Conservation (phyloP, 2,888 invertebrate genomes). For the Kryphioiulus occultus region DNA sequence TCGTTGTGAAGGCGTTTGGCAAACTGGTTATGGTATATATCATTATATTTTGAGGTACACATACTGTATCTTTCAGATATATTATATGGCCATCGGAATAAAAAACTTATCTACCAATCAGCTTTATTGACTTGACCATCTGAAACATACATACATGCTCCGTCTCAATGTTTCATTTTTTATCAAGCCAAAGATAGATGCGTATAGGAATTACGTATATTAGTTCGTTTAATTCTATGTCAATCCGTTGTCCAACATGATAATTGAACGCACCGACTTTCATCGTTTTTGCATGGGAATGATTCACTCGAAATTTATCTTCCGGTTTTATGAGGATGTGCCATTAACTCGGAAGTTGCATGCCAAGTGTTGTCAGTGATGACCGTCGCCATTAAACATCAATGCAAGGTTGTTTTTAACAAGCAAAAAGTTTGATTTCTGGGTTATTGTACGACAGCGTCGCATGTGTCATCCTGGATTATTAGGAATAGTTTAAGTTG, state of each 20-base stretch:
- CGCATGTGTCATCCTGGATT: neutral
- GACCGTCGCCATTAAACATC: neutral
- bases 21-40: slow-evolving; percentile 1
- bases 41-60: neutral
- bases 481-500: neutral
- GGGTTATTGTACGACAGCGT: neutral
- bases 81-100: neutral
- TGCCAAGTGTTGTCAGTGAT: neutral
- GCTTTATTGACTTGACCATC: slow-evolving; percentile 9
- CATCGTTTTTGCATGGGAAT: neutral
- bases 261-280: slow-evolving; percentile 25
- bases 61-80: neutral
- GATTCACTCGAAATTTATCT: neutral
- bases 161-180: neutral
- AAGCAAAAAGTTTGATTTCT: slow-evolving; percentile 24
- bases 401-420: neutral
- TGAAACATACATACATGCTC: neutral
- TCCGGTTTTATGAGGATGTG: neutral
- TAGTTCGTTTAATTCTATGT: neutral
- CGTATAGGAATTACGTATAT: neutral
- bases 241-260: slow-evolving; percentile 9
- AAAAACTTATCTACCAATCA: neutral
- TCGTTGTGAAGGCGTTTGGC: neutral
- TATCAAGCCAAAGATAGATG: neutral
- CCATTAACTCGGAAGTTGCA: neutral